Base-by-base conservation (phyloP, 2,113 vertebrate genomes). In the Saccopteryx bilineata region DNA sequence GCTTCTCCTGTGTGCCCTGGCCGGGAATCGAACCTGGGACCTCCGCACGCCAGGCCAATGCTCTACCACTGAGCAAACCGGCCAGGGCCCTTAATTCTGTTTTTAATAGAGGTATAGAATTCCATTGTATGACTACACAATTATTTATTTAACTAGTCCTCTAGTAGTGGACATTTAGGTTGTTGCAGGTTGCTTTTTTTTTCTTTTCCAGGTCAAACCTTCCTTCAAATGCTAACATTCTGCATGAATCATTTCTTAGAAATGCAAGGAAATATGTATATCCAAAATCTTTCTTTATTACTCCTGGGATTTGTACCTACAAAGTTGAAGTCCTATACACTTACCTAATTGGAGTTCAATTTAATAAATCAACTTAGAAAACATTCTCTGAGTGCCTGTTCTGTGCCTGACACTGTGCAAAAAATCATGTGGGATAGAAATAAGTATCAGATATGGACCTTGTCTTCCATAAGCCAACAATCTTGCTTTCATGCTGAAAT, bases 291-390 rank as follows among this genome's bases (percentile, higher is more conserved):
- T 92, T 81, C 13, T 75, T 88, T 2, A 13, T 89, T 2, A 46
- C 48, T 88, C n/a, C 80, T 68, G 33, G 75, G 19, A 76, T 81
- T 95, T 87, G 63, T 71, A 72, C n/a, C 33, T 71, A 78, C 48
- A 78, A 96, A 79, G 13, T 78, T 60, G 39, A 90, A 69, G 61
- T 69, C 31, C 39, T 93, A 15, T 86, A 74, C 4, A 68, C 12
- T 76, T 61, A 90, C 9, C 33, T 76, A 82, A 76, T 8, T 90
- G 61, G 56, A 88, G 5, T 79, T 93, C 50, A 93, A n/a, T 33
- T 93, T 81, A 87, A 60, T 83, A 87, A 48, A 75, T 93, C 66
- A 95, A 80, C 39, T 87, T 33, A 86, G 69, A 26, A 92, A 82
- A 52, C 2, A 75, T 71, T 94, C 61, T 72, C 7, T 7, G 23